Base-by-base conservation (phyloP, 2,888 invertebrate genomes). In the Sarcophaga subvicina region DNA sequence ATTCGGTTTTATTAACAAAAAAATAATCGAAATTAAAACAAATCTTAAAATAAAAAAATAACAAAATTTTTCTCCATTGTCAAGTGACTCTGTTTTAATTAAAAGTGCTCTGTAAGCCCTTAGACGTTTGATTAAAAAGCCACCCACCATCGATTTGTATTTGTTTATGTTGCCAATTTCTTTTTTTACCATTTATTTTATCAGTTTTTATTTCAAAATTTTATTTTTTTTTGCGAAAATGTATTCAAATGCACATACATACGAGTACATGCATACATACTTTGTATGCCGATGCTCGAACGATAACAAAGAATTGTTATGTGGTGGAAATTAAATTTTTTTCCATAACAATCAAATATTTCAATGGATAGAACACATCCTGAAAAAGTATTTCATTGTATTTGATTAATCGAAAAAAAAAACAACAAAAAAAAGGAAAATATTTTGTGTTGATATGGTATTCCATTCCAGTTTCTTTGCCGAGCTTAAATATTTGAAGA, bases 51-150 rank as follows among this genome's bases (percentile, higher is more conserved):
- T 63, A 80, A 54, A 62, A 72, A 59, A 45, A 22, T 1, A 22
- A 17, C 10, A 63, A 45, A 64, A 70, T 0, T 64, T 25, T 78
- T 78, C 66, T 27, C 37, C 72, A 80, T 82, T 81, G 80, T 87
- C 83, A 77, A 78, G 71, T 80, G 82, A 62, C 78, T 80, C 17
- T 20, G 54, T 79, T 84, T 87, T 84, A 84, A 87, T 84, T 87
- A 84, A 81, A 87, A 84, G 5, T 84, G 72, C 60, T 84, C 60
- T 62, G 45, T 81, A 80, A 86, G 86, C 83, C 67, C 69, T 76
- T 78, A 81, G 83, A 83, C 81, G 59, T 76, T 75, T 70, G 78
- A 70, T 82, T 75, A 75, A 82, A 71, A 80, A 54, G 4, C 60
- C n/a, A 79, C 17, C 54, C 54, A 54, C 54, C 54, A 54, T 81